These are phyloP conservation scores for Hirudinaria manillensis DNA, from an alignment of 2,888 invertebrate genomes.

Conservation along the genomic window DNA sequence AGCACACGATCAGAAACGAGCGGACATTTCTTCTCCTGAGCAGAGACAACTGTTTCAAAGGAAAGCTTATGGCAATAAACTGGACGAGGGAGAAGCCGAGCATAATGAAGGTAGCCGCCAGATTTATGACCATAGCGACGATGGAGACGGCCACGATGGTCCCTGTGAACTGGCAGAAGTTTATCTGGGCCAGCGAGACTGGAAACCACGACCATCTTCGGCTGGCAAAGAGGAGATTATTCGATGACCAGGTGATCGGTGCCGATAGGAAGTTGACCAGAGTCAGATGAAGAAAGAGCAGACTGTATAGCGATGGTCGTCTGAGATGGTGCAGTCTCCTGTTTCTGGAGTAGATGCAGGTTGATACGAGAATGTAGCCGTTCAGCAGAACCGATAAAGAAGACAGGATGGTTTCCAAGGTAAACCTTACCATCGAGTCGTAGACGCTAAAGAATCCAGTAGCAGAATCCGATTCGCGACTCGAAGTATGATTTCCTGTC, in stretches of 20 bases:
- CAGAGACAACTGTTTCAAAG: constrained; percentile 34
- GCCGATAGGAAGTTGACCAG: constrained; percentile 36
- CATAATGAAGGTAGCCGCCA: constrained; percentile 36
- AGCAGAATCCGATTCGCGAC: neutral
- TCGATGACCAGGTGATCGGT: constrained; percentile 35
- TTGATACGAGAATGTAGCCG: neutral
- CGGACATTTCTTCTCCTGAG: constrained; percentile 30
- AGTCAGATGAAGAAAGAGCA: constrained; percentile 38
- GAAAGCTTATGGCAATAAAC: constrained; percentile 38
- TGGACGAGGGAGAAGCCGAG: constrained; percentile 38
- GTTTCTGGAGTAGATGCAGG: neutral
- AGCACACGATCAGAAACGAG: constrained; percentile 30
- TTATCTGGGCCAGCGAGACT: neutral
- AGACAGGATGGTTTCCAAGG: neutral
- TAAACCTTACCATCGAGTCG: neutral
- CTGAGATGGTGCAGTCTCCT: neutral
- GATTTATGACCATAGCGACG: constrained; percentile 31
- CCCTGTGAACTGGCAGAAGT: constrained; percentile 30
- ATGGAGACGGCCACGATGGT: neutral
- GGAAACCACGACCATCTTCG: neutral
- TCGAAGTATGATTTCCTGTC: neutral
- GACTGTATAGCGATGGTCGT: constrained; percentile 36
- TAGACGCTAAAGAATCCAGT: neutral
- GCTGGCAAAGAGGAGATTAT: constrained; percentile 37
- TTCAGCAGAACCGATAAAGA: neutral